Conservation (phyloP, 2,113 vertebrate genomes). For the Brachyhypopomus gauderio region DNA sequence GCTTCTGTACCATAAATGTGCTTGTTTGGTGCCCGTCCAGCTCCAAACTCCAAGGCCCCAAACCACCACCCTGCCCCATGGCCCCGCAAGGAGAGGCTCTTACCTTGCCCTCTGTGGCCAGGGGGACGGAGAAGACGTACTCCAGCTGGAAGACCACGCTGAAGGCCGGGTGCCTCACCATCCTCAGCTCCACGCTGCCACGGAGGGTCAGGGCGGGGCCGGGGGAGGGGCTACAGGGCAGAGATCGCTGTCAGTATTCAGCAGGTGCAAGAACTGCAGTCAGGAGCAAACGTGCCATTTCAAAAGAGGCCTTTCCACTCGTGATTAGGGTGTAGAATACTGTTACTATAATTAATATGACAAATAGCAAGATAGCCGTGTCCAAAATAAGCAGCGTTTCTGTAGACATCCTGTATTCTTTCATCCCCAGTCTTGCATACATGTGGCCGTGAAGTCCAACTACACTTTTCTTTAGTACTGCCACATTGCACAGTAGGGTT, state of each 20-base stretch:
- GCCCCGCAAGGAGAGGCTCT: constrained; percentile 37
- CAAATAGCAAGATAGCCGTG: too few species aligned
- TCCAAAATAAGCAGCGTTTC: too few species aligned
- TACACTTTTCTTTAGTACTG: too few species aligned
- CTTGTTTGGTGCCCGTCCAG: too few species aligned
- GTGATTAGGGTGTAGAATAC: constrained; percentile 14
- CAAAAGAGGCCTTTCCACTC: constrained; percentile 31
- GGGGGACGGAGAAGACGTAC: constrained; percentile 78
- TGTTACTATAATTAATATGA: neutral
- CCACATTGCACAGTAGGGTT: too few species aligned
- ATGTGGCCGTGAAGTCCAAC: too few species aligned
- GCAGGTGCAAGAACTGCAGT: constrained; percentile 5
- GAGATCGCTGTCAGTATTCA: constrained; percentile 20
- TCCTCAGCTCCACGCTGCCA: constrained; percentile 84
- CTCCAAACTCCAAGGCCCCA: too few species aligned
- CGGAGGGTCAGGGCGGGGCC: constrained; percentile 77
- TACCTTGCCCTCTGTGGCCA: constrained; percentile 77
- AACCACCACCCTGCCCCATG: neutral
- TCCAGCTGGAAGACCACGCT: constrained; percentile 88
- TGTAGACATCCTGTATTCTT: too few species aligned
- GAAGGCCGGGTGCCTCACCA: constrained; percentile 79
- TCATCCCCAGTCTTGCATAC: too few species aligned
- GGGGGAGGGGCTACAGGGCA: constrained; percentile 59
- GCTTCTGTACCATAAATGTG: neutral
- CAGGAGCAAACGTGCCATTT: constrained; percentile 24